Conservation (phyloP, 2,797 vertebrate species). For the Dryobates pubescens region DNA sequence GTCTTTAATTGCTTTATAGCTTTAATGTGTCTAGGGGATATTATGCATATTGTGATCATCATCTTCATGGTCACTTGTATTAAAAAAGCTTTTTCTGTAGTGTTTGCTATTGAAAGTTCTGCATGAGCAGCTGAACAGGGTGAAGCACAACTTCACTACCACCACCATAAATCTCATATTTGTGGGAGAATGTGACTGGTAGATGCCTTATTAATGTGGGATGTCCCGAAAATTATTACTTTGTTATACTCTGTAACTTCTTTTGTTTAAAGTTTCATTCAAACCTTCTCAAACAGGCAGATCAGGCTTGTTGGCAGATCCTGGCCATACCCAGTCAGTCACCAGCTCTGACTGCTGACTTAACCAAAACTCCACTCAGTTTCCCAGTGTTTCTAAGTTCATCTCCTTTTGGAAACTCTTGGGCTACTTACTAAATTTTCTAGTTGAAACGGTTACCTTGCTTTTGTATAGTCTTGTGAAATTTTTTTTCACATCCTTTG, state of each 20-base stretch:
- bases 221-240: background rate
- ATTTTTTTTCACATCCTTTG: background rate
- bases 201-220: background rate
- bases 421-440: background rate
- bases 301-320: background rate
- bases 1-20: background rate
- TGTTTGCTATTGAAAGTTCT: background rate
- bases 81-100: background rate
- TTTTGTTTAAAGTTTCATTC: background rate
- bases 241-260: background rate
- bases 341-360: background rate
- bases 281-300: background rate
- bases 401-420: background rate
- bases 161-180: background rate
- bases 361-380: background rate
- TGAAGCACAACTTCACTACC: background rate
- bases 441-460: background rate
- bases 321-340: background rate
- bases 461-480: background rate
- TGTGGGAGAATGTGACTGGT: background rate
- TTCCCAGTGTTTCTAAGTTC: background rate
- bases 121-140: background rate
- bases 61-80: background rate
- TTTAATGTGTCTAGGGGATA: background rate
- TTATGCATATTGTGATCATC: accelerated